Evolutionary conservation across 2,888 invertebrate genomes (phyloP).

Genomic region (Subacronicta megacephala): DNA sequence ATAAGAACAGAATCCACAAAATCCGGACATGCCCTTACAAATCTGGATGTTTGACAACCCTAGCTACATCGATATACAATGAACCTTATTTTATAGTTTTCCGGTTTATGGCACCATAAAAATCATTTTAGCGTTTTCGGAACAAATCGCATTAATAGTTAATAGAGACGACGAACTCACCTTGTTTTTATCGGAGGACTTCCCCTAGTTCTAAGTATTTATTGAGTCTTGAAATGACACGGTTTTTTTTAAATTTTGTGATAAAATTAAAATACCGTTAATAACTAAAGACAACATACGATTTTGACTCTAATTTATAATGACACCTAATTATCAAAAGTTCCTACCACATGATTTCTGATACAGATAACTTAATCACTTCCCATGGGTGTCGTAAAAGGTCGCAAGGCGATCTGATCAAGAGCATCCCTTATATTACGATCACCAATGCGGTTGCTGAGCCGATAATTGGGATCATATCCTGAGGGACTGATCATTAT

Average conservation of each 20-base stretch:
- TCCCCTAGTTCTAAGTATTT: constrained; percentile 23
- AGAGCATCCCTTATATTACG: constrained; percentile 12
- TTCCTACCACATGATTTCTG: not conserved
- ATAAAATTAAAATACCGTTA: too few species aligned
- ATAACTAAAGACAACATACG: too few species aligned
- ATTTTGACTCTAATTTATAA: too few species aligned
- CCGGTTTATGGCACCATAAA: constrained; percentile 62
- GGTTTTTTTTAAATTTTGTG: too few species aligned
- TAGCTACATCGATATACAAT: constrained; percentile 42
- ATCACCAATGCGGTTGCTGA: constrained; percentile 4
- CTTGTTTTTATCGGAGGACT: constrained; percentile 37
- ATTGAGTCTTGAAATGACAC: constrained; percentile 4
- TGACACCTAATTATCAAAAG: not conserved
- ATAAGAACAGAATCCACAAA: constrained; percentile 28
- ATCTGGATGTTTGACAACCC: constrained; percentile 22
- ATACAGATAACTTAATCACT: constrained; percentile 17
- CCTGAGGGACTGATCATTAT: too few species aligned
- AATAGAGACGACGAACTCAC: constrained; percentile 26
- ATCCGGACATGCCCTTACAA: constrained; percentile 2
- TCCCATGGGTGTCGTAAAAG: constrained; percentile 39
- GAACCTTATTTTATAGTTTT: constrained; percentile 53
- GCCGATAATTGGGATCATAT: constrained; percentile 18
- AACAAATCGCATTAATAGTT: constrained; percentile 46
- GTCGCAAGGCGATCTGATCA: constrained; percentile 25
- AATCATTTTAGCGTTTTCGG: constrained; percentile 52